These are phyloP conservation scores for Brachionus koreanus DNA, from an alignment of 1,140 invertebrate species.

Conservation along the genomic window DNA sequence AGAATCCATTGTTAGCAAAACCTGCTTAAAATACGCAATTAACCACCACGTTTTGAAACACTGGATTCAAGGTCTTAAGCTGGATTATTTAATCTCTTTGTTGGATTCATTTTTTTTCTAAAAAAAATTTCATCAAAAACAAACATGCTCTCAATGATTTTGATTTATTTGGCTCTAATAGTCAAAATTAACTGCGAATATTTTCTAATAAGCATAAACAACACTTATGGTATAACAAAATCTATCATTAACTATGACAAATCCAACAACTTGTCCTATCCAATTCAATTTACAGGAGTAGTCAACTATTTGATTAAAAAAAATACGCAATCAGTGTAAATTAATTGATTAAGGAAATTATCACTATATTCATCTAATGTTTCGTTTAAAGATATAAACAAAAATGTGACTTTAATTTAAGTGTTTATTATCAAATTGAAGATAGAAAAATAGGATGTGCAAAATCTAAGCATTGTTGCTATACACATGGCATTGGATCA, in stretches of 20 bases:
- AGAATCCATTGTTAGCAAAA: not conserved
- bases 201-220: not conserved
- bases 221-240: not conserved
- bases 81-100: not conserved
- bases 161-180: not conserved
- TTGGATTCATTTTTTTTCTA: not conserved
- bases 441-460: not conserved
- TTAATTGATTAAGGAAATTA: not conserved
- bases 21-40: not conserved
- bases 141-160: not conserved
- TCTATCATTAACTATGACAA: not conserved
- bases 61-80: not conserved
- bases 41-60: not conserved
- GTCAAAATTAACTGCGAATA: not conserved
- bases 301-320: not conserved
- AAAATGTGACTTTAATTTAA: not conserved
- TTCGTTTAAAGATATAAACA: not conserved
- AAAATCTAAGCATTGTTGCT: not conserved
- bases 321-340: not conserved
- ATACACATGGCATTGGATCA: not conserved
- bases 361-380: not conserved
- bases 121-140: not conserved
- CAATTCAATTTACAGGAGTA: not conserved
- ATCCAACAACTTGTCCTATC: not conserved
- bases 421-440: not conserved